A percentile compares a stretch with the other conserved stretches of the same genome.
Evolutionary conservation across 1,140 invertebrate genomes (phyloP).

Genomic region (Caenorhabditis tropicalis): DNA sequence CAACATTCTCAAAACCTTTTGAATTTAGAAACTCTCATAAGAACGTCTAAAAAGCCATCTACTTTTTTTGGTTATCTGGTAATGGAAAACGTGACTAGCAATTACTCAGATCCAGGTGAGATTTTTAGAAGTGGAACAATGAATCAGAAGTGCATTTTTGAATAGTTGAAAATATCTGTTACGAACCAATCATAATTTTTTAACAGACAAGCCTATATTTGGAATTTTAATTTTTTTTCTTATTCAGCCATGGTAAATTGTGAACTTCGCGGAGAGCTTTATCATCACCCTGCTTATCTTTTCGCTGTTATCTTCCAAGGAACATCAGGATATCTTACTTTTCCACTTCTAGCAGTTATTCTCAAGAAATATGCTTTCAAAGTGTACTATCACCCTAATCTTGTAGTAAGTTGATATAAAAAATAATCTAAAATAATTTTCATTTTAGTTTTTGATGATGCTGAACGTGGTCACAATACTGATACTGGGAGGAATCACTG

Average conservation of each 20-base stretch:
- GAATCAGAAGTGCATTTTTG: not conserved
- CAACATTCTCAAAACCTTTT: not conserved
- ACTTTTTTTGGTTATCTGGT: not conserved
- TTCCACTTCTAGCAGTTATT: not conserved
- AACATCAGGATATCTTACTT: not conserved
- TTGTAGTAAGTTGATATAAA: not conserved
- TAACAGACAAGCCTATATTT: not conserved
- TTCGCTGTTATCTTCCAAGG: not conserved
- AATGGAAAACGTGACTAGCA: constrained; percentile 7
- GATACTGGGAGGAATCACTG: not conserved
- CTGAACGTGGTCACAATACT: not conserved
- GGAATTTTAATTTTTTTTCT: not conserved
- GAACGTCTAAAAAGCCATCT: not conserved
- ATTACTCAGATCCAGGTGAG: constrained; percentile 21
- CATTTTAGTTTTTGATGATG: constrained; percentile 16
- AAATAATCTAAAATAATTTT: not conserved
- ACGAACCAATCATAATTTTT: no score
- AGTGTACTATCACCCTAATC: constrained; percentile 32
- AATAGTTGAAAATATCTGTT: not conserved
- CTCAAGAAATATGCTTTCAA: constrained; percentile 24
- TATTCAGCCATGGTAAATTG: constrained; percentile 8
- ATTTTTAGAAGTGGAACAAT: not conserved
- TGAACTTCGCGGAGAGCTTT: not conserved
- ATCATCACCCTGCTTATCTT: not conserved
- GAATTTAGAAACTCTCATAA: not conserved